Percentiles rank a stretch among this genome's conserved stretches.
phyloP scores from a whole-genome alignment of 2,888 invertebrate genomes.

The Clivina fossor region DNA sequence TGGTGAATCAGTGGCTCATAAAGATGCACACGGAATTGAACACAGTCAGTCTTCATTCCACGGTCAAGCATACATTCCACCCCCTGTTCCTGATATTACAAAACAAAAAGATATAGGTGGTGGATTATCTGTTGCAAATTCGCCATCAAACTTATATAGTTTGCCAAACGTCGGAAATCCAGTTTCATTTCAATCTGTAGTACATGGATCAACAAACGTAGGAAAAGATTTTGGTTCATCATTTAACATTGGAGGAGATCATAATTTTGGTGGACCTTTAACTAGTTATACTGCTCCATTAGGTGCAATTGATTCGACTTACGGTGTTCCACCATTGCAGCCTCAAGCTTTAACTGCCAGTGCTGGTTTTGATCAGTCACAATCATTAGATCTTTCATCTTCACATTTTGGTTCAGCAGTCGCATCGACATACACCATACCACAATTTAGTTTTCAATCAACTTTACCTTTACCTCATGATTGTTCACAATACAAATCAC shows the following conservation, averaged over 20 bases:
- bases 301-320: constrained; percentile 57
- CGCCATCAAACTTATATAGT: constrained; percentile 57
- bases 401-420: constrained; percentile 18
- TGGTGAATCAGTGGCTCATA: constrained; percentile 63
- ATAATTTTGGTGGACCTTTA: constrained; percentile 41
- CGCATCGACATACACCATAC: constrained; percentile 22
- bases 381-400: constrained; percentile 31
- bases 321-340: constrained; percentile 53
- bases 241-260: constrained; percentile 19
- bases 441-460: constrained; percentile 25
- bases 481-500: constrained; percentile 47
- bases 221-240: constrained; percentile 11
- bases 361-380: constrained; percentile 44
- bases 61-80: constrained; percentile 62
- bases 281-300: constrained; percentile 59
- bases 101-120: constrained; percentile 41
- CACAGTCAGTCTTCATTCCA: constrained; percentile 50
- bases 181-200: constrained; percentile 54
- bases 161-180: constrained; percentile 56
- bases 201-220: constrained; percentile 42
- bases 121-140: constrained; percentile 44
- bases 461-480: constrained; percentile 42
- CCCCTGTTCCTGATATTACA: constrained; percentile 59
- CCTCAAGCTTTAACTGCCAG: constrained; percentile 40
- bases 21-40: constrained; percentile 62